Evolutionary conservation across 2,113 vertebrate genomes (phyloP).

Genomic region (Siniperca chuatsi): DNA sequence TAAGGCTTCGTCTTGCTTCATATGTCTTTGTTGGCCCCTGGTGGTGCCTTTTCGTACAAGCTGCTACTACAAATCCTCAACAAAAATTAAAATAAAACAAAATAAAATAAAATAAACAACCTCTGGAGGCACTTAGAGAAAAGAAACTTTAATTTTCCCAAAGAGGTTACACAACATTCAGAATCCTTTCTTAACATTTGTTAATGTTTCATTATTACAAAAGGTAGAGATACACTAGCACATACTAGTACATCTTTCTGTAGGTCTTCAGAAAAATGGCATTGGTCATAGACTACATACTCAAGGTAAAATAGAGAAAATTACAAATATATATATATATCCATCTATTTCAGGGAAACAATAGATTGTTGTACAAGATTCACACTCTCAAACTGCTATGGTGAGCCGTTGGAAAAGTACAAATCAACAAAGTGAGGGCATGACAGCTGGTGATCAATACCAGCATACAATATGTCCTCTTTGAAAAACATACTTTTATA

Average conservation of each 20-base stretch:
- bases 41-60: conserved; percentile 17
- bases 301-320: conserved; percentile 74
- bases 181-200: conserved; percentile 56
- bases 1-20: neutral
- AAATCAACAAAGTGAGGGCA: conserved; percentile 59
- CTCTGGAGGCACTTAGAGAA: conserved; percentile 39
- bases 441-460: conserved; percentile 26
- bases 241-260: conserved; percentile 37
- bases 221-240: conserved; percentile 56
- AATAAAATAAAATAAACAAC: neutral
- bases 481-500: conserved; percentile 61
- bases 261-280: conserved; percentile 59
- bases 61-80: neutral
- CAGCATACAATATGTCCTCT: conserved; percentile 29
- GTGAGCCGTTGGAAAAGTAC: conserved; percentile 56
- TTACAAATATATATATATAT: conserved; percentile 82
- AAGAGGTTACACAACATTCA: conserved; percentile 76
- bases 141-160: conserved; percentile 69
- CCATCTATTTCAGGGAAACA: conserved; percentile 73
- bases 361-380: conserved; percentile 70
- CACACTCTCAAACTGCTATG: conserved; percentile 62
- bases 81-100: neutral
- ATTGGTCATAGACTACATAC: conserved; percentile 62
- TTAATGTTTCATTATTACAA: conserved; percentile 71
- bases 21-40: conserved; percentile 36